Conservation (phyloP, 2,113 vertebrate genomes). For the Buteo buteo region DNA sequence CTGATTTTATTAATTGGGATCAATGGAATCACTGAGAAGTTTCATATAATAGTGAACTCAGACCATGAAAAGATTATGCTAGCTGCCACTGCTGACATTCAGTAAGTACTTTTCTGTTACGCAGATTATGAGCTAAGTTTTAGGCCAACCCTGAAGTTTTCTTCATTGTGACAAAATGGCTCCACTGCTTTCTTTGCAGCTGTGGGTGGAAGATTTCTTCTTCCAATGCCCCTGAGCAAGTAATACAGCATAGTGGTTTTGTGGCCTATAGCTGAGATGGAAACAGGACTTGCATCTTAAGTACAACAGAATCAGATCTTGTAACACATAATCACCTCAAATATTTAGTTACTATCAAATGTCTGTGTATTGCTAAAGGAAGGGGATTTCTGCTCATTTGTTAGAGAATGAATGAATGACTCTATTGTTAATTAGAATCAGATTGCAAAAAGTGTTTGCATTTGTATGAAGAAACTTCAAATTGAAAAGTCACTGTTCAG, state of each 20-base stretch:
- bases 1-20: not conserved
- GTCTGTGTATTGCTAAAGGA: constrained; percentile 38
- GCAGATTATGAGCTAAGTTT: not conserved
- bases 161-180: not conserved
- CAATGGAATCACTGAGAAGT: not conserved
- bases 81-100: not conserved
- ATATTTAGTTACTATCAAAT: constrained; percentile 21
- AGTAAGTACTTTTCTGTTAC: not conserved
- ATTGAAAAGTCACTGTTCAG: constrained; percentile 37
- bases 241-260: not conserved
- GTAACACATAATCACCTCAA: constrained; percentile 22
- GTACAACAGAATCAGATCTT: constrained; percentile 9
- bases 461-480: constrained; percentile 37
- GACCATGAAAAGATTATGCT: not conserved
- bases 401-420: constrained; percentile 26
- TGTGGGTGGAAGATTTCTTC: not conserved
- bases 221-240: not conserved
- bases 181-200: not conserved
- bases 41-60: not conserved
- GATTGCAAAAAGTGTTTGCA: constrained; percentile 59
- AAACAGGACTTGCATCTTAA: not conserved
- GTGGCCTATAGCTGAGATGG: not conserved
- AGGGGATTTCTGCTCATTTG: constrained; percentile 58
- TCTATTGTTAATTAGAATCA: constrained; percentile 57
- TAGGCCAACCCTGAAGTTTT: not conserved